These are phyloP conservation scores for Creontiades dilutus DNA, from an alignment of 2,888 invertebrate genomes.

Conservation along the genomic window DNA sequence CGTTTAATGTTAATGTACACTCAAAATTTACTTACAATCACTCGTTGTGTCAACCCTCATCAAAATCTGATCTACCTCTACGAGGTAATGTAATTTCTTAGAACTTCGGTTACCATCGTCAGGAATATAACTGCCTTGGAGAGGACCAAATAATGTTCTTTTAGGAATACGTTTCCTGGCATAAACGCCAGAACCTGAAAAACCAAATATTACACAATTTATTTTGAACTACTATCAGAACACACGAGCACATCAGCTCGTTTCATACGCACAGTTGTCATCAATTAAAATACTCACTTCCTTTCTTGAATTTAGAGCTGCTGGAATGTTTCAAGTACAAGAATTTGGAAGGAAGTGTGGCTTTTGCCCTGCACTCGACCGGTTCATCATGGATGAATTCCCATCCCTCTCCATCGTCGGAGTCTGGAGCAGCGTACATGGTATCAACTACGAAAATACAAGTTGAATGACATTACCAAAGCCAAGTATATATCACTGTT, in stretches of 20 bases:
- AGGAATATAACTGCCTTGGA: constrained; percentile 83
- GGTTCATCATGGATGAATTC: constrained; percentile 83
- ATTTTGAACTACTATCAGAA: too few species aligned
- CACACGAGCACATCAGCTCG: too few species aligned
- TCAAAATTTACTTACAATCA: constrained; percentile 80
- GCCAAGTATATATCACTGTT: too few species aligned
- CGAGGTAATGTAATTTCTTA: constrained; percentile 79
- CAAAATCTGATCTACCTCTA: constrained; percentile 80
- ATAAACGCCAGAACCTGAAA: constrained; percentile 81
- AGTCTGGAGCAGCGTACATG: constrained; percentile 75
- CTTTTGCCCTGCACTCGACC: constrained; percentile 86
- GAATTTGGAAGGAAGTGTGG: constrained; percentile 86
- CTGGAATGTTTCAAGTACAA: constrained; percentile 79
- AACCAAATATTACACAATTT: too few species aligned
- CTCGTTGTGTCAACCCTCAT: constrained; percentile 82
- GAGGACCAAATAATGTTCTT: constrained; percentile 88
- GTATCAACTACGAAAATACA: background rate
- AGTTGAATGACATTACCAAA: background rate
- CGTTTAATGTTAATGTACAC: too few species aligned
- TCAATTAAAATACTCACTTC: constrained; percentile 1
- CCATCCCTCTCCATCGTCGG: constrained; percentile 78
- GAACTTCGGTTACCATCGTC: constrained; percentile 62
- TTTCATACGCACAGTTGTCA: too few species aligned
- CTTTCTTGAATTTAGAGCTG: constrained; percentile 40
- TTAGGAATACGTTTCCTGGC: constrained; percentile 85